A percentile compares a stretch with the other conserved stretches of the same genome.
phyloP scores from a whole-genome alignment of 2,888 invertebrate species.

The Tetranychus truncatus region DNA sequence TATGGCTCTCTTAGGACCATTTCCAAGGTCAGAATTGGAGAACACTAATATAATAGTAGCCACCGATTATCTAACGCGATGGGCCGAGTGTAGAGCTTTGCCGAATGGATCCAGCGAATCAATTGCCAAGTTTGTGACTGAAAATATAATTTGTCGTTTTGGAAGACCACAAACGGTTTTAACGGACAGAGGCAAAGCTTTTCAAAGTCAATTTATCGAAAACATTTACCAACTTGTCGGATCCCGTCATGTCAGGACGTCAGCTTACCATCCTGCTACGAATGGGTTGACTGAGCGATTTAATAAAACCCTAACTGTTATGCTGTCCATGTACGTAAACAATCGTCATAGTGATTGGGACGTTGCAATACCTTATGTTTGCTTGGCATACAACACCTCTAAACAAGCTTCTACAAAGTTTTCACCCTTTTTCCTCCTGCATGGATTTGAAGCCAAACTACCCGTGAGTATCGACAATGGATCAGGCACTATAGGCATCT shows the following conservation, averaged over 20 bases:
- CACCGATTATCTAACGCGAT: no score
- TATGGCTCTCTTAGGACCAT: no score
- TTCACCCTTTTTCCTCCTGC: no score
- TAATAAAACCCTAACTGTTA: conserved; percentile 25
- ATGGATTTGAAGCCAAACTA: no score
- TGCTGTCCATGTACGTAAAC: conserved; percentile 25
- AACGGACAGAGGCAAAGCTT: not conserved
- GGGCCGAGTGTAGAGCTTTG: no score
- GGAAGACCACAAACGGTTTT: conserved; percentile 16
- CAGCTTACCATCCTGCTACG: conserved; percentile 22
- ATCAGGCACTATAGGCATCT: no score
- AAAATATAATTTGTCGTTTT: conserved; percentile 24
- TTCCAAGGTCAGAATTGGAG: no score
- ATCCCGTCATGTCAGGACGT: conserved; percentile 21
- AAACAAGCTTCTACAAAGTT: no score
- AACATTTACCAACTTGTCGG: not conserved
- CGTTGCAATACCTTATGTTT: no score
- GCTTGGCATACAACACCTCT: no score
- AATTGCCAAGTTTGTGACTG: conserved; percentile 22
- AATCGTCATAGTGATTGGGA: conserved; percentile 25
- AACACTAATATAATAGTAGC: no score
- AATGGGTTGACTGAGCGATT: conserved; percentile 27
- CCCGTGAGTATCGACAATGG: no score
- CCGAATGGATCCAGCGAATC: conserved; percentile 20
- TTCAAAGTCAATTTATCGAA: not conserved